phyloP scores from a whole-genome alignment of 2,888 invertebrate species.

The Agrochola lychnidis region DNA sequence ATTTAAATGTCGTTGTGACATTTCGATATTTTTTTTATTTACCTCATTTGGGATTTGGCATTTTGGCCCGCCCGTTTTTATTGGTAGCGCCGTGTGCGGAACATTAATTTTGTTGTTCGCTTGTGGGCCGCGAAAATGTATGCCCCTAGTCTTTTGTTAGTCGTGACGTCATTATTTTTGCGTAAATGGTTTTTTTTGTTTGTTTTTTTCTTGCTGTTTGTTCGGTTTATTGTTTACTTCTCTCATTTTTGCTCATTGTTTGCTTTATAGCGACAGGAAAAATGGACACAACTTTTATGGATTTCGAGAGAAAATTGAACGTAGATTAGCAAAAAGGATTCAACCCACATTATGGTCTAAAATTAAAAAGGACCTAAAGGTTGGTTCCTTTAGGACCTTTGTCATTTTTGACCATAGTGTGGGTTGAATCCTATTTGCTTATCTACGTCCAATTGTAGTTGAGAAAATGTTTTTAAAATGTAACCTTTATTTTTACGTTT shows the following conservation, averaged over 20 bases:
- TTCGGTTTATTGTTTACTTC: background rate
- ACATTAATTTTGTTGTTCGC: conserved; percentile 87
- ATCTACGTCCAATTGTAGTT: too few relatives aligned
- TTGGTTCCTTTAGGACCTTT: too few relatives aligned
- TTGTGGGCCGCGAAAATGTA: conserved; percentile 69
- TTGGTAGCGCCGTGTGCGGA: conserved; percentile 85
- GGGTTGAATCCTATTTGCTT: too few relatives aligned
- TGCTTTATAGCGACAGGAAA: too few relatives aligned
- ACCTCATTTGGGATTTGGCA: conserved; percentile 89
- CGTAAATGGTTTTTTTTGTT: conserved; percentile 53
- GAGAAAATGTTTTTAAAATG: too few relatives aligned
- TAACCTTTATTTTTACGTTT: background rate
- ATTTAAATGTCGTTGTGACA: conserved; percentile 84
- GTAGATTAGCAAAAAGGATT: too few relatives aligned
- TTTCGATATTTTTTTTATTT: conserved; percentile 86
- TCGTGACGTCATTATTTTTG: conserved; percentile 61
- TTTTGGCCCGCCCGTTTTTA: conserved; percentile 85
- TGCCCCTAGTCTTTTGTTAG: conserved; percentile 74
- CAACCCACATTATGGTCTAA: too few relatives aligned
- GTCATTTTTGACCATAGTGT: too few relatives aligned
- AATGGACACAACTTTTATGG: too few relatives aligned
- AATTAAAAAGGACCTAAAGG: too few relatives aligned
- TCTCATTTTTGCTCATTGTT: too few relatives aligned
- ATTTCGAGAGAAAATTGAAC: too few relatives aligned
- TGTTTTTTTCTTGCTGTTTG: background rate